Evolutionary conservation across 1,140 invertebrate species (phyloP).

Genomic region (Halesus radiatus): DNA sequence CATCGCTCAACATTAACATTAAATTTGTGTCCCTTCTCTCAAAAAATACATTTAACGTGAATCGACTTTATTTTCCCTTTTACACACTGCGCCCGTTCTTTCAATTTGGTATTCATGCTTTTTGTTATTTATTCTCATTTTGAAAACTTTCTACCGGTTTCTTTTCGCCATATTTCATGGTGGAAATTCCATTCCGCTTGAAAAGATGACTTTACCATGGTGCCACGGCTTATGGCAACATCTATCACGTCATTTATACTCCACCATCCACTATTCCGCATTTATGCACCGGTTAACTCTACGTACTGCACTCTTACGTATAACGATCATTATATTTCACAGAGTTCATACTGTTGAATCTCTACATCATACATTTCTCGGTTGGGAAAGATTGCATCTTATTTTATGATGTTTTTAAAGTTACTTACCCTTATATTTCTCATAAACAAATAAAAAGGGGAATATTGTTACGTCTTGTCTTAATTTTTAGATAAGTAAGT

Average conservation of each 20-base stretch:
- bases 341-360: no score
- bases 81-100: conserved; percentile 37
- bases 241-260: conserved; percentile 43
- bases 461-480: no score
- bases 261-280: conserved; percentile 39
- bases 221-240: conserved; percentile 13
- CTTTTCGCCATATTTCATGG: conserved; percentile 48
- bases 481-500: no score
- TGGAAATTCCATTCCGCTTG: conserved; percentile 45
- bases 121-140: conserved; percentile 54
- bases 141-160: conserved; percentile 49
- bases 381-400: no score
- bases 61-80: conserved; percentile 10
- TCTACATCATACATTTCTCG: no score
- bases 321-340: no score
- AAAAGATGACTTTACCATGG: neutral
- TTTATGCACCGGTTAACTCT: conserved; percentile 7
- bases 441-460: no score
- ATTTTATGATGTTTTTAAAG: no score
- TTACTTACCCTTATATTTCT: no score
- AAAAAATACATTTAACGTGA: neutral
- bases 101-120: conserved; percentile 54
- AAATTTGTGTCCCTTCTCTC: neutral
- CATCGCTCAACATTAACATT: neutral
- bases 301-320: no score